A percentile compares a stretch with the other conserved stretches of the same genome.
Conservation (phyloP, 2,797 vertebrate genomes). For the Pangasius djambal region DNA sequence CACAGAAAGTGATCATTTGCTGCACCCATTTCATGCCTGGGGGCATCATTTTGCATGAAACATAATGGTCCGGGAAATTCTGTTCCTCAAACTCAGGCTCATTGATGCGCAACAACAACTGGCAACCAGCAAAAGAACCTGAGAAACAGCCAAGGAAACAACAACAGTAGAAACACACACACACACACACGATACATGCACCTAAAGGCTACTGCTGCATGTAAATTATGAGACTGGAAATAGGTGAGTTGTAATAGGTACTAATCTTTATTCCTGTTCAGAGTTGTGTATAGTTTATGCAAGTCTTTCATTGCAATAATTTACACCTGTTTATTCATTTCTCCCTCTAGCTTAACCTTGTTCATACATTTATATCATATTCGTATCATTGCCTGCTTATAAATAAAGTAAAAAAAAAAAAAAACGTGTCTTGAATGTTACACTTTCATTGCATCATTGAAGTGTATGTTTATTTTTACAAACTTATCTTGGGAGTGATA, state of each 20-base stretch:
- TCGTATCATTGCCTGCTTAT: background rate
- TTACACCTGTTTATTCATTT: background rate
- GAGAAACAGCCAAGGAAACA: too few species aligned
- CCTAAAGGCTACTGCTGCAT: background rate
- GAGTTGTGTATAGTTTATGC: background rate
- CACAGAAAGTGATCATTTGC: too few species aligned
- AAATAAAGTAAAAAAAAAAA: background rate
- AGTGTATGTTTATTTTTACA: constrained; percentile 14
- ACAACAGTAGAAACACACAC: too few species aligned
- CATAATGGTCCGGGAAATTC: too few species aligned
- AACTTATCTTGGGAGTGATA: constrained; percentile 8
- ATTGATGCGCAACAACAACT: too few species aligned
- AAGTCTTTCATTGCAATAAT: background rate
- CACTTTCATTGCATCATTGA: constrained; percentile 23
- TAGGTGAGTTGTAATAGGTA: background rate
- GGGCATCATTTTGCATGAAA: too few species aligned
- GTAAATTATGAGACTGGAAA: background rate
- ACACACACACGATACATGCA: too few species aligned
- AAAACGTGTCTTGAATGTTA: background rate
- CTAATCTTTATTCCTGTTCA: background rate
- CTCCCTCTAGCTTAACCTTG: background rate
- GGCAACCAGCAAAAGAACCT: too few species aligned
- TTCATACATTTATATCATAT: background rate
- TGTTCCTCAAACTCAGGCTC: too few species aligned
- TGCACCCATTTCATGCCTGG: too few species aligned